phyloP scores from a whole-genome alignment of 2,888 invertebrate species.

The Netelia virgata region DNA sequence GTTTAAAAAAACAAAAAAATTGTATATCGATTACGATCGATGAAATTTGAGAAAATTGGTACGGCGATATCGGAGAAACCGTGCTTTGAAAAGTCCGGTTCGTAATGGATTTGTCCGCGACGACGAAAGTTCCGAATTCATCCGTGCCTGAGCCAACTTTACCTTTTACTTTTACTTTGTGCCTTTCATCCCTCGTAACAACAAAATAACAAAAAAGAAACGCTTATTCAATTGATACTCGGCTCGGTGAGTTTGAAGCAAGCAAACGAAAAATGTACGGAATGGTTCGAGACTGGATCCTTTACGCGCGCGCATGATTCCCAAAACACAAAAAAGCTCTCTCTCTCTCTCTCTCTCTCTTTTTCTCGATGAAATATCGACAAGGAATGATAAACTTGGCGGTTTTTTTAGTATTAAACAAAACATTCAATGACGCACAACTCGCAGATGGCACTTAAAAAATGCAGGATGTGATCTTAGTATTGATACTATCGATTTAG shows the following conservation, averaged over 20 bases:
- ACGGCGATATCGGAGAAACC: constrained; percentile 42
- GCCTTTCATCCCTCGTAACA: constrained; percentile 77
- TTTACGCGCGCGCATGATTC: constrained; percentile 17
- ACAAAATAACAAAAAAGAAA: constrained; percentile 42
- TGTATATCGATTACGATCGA: constrained; percentile 36
- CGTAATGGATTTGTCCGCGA: constrained; percentile 52
- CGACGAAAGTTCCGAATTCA: constrained; percentile 67
- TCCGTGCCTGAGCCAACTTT: constrained; percentile 76
- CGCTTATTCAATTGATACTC: constrained; percentile 61
- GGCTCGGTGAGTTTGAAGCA: constrained; percentile 55
- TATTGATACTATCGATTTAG: constrained; percentile 69
- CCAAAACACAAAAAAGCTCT: constrained; percentile 4
- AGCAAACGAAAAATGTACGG: constrained; percentile 57
- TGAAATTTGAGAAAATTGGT: constrained; percentile 54
- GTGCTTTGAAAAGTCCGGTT: constrained; percentile 36
- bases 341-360: constrained; percentile 2
- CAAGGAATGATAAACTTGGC: constrained; percentile 21
- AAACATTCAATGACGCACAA: constrained; percentile 83
- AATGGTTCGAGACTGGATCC: constrained; percentile 78
- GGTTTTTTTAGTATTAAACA: constrained; percentile 64
- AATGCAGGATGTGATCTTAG: constrained; percentile 74
- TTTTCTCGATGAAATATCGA: constrained; percentile 22
- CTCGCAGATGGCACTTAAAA: constrained; percentile 83
- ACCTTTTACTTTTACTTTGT: constrained; percentile 80
- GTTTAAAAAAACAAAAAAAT: background rate